Evolutionary conservation across 1,140 invertebrate genomes (phyloP).

Genomic region (Leptinotarsa undecemlineata): DNA sequence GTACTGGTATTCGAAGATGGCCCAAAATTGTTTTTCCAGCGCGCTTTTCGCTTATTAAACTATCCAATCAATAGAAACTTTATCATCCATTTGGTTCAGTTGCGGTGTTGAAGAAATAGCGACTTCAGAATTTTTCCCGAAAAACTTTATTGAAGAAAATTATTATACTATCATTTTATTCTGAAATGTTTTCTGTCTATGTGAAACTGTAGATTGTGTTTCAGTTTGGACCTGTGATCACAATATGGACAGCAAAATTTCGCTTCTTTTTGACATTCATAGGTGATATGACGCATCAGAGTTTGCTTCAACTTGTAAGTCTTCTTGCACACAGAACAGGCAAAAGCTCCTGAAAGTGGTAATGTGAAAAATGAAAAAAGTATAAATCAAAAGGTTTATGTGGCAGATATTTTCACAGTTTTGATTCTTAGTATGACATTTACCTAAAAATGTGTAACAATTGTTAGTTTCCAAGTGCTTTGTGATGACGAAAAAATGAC

Average conservation of each 20-base stretch:
- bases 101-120: too few relatives aligned
- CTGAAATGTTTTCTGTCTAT: constrained; percentile 24
- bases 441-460: too few relatives aligned
- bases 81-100: too few relatives aligned
- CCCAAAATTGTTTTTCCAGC: too few relatives aligned
- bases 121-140: too few relatives aligned
- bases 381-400: background rate
- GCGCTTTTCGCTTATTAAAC: too few relatives aligned
- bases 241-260: background rate
- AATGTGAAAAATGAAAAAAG: background rate
- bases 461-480: too few relatives aligned
- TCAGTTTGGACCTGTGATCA: constrained; percentile 36
- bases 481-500: too few relatives aligned
- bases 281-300: background rate
- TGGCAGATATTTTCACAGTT: background rate
- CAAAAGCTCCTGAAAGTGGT: background rate
- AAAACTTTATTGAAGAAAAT: background rate
- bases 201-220: constrained; percentile 31
- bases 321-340: background rate
- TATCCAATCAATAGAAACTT: too few relatives aligned
- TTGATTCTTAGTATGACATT: too few relatives aligned
- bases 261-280: background rate
- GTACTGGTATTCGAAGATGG: too few relatives aligned
- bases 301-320: background rate
- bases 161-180: background rate